Conservation (phyloP, 2,888 invertebrate genomes). For the Didymodactylos carnosus region DNA sequence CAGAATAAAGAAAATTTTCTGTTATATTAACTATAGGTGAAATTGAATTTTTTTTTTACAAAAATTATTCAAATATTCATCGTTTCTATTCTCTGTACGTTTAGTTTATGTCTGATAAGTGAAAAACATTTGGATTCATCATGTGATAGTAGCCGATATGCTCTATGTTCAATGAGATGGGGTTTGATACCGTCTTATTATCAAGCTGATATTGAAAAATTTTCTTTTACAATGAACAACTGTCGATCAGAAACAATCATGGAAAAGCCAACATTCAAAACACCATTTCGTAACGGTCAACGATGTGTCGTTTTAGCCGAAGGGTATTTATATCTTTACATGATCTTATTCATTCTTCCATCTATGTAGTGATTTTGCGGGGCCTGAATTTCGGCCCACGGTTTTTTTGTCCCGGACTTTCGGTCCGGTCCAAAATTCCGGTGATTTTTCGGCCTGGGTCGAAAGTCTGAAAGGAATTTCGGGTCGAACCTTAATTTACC, state of each 20-base stretch:
- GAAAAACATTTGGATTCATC: not conserved
- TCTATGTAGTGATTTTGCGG: no score
- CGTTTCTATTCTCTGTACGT: no score
- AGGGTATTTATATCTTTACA: not conserved
- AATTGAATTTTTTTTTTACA: not conserved
- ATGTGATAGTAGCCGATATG: not conserved
- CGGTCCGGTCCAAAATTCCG: no score
- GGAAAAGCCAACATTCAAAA: not conserved
- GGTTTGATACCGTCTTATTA: not conserved
- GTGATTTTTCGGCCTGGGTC: no score
- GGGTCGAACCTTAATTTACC: no score
- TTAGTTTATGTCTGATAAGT: not conserved
- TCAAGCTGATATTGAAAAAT: not conserved
- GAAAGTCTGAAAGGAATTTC: no score
- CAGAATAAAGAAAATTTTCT: no score
- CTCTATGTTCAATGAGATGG: not conserved
- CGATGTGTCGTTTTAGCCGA: not conserved
- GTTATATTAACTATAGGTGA: no score
- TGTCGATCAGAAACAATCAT: not conserved
- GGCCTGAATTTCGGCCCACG: no score
- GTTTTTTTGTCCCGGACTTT: no score
- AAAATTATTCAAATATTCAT: not conserved
- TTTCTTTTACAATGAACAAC: not conserved
- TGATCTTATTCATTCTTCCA: not conserved
- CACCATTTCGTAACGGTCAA: not conserved